These are phyloP conservation scores for Megaceryle alcyon DNA, from an alignment of 2,797 vertebrate genomes.

Conservation along the genomic window DNA sequence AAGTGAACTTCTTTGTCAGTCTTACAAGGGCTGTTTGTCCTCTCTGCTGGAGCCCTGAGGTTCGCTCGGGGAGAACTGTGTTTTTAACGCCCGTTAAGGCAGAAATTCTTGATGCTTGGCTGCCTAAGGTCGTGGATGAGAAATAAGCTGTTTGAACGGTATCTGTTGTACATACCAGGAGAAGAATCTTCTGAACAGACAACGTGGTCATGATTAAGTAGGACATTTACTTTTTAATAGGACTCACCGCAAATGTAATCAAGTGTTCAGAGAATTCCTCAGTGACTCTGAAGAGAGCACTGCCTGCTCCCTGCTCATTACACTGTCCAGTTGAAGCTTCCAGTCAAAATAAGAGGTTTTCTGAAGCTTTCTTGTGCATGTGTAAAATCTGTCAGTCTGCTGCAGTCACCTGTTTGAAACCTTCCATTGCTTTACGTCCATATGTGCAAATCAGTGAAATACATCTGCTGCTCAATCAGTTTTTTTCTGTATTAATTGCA, in stretches of 20 bases:
- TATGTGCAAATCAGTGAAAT: not conserved
- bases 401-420: constrained; percentile 21
- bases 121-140: not conserved
- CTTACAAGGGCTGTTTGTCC: not conserved
- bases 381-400: not conserved
- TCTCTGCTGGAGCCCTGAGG: not conserved
- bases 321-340: not conserved
- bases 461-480: not conserved
- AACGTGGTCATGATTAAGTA: not conserved
- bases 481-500: not conserved
- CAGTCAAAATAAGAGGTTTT: not conserved
- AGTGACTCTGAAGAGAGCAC: not conserved
- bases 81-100: not conserved
- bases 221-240: not conserved
- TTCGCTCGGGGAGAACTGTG: not conserved
- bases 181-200: not conserved
- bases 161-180: not conserved
- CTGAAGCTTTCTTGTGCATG: not conserved
- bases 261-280: not conserved
- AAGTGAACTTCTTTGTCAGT: not conserved
- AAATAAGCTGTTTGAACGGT: not conserved
- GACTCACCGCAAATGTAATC: not conserved
- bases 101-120: not conserved
- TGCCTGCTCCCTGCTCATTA: not conserved
- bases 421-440: not conserved